Percentiles rank a stretch among this genome's conserved stretches.
Conservation (phyloP, 2,113 vertebrate genomes). For the Rhinopomastus cyanomelas region DNA sequence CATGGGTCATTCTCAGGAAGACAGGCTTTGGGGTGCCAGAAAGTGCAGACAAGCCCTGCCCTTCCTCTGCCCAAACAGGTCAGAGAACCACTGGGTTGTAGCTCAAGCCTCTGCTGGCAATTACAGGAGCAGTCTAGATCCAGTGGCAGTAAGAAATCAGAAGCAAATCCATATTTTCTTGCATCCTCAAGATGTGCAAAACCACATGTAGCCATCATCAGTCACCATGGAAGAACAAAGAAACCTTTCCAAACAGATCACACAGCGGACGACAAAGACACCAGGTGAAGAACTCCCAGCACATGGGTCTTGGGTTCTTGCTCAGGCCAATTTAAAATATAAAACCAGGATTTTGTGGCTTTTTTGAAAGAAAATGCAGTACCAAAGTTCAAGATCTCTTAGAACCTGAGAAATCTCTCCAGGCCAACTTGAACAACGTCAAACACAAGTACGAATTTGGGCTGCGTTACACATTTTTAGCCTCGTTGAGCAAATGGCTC, state of each 20-base stretch:
- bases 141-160: not conserved
- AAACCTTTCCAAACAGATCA: not conserved
- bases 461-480: not conserved
- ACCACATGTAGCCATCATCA: not conserved
- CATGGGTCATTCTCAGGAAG: not conserved
- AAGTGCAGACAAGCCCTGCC: not conserved
- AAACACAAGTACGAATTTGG: not conserved
- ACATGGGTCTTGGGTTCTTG: not conserved
- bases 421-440: not conserved
- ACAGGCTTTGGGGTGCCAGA: not conserved
- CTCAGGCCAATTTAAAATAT: not conserved
- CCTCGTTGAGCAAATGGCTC: not conserved
- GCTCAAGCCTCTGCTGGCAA: not conserved
- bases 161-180: not conserved
- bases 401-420: not conserved
- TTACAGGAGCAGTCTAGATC: not conserved
- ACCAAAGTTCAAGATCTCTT: not conserved
- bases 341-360: rapidly evolving
- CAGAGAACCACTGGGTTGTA: not conserved
- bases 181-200: not conserved
- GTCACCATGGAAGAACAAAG: not conserved
- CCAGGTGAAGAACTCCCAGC: not conserved
- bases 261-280: not conserved
- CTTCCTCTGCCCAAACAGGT: not conserved
- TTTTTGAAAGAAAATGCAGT: not conserved